Conservation (phyloP, 2,113 vertebrate species). For the Sturnus vulgaris region DNA sequence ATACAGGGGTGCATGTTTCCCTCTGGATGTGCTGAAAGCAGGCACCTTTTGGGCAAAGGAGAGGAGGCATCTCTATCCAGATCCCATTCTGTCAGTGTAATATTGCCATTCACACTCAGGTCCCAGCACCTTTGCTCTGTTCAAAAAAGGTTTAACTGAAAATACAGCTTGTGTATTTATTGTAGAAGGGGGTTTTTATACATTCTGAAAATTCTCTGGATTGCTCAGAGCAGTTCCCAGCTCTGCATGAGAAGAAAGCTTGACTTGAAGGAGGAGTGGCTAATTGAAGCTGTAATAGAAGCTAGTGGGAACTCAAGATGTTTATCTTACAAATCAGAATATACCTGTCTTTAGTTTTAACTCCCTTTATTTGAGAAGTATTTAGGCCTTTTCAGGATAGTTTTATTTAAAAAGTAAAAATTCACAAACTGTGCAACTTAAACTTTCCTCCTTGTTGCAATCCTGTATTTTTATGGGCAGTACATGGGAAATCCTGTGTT, state of each 20-base stretch:
- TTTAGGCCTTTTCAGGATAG: background rate
- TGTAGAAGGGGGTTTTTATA: background rate
- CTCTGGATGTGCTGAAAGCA: background rate
- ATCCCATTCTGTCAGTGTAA: background rate
- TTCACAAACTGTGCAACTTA: background rate
- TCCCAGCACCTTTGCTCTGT: background rate
- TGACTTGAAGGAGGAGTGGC: background rate
- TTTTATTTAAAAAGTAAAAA: background rate
- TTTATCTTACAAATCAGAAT: background rate
- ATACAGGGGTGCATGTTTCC: background rate
- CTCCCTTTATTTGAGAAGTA: background rate
- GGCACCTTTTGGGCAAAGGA: background rate
- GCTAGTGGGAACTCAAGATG: background rate
- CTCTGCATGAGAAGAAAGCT: background rate
- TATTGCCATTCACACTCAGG: accelerated
- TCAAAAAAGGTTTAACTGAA: background rate
- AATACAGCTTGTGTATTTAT: background rate
- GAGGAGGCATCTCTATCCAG: background rate
- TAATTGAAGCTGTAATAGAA: background rate
- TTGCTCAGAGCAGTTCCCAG: background rate
- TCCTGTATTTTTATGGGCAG: background rate
- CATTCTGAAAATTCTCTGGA: background rate
- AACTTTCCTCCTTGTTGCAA: background rate
- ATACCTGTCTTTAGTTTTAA: background rate
- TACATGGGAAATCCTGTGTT: background rate